Percentiles rank a stretch among this genome's conserved stretches.
Evolutionary conservation across 1,140 invertebrate species (phyloP).

Genomic region (Scylla paramamosain): DNA sequence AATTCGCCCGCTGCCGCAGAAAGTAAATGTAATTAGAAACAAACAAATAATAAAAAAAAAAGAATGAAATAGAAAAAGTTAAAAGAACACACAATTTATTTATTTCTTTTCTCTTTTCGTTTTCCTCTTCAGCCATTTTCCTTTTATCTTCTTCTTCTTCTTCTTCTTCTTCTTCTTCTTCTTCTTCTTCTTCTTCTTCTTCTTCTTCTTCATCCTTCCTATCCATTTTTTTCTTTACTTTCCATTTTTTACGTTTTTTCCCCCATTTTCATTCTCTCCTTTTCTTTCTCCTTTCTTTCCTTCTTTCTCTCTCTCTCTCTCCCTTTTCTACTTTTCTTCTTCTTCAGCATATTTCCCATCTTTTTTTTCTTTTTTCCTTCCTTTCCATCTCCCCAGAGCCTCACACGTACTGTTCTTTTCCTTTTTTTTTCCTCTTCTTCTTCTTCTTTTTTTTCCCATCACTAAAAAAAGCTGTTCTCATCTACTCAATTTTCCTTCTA

Average conservation of each 20-base stretch:
- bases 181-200: background rate
- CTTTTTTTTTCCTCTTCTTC: too few species aligned
- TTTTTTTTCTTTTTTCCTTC: background rate
- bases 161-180: background rate
- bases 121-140: background rate
- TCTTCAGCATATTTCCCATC: background rate
- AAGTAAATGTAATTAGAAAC: too few species aligned
- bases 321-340: background rate
- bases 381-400: background rate
- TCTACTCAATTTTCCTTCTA: too few species aligned
- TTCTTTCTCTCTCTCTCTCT: background rate
- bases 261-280: background rate
- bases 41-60: too few species aligned
- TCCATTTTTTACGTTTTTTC: background rate
- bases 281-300: background rate
- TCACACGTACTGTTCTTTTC: too few species aligned
- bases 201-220: background rate
- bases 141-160: background rate
- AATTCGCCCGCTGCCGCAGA: too few species aligned
- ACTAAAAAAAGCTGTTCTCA: too few species aligned
- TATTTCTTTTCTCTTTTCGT: too few species aligned
- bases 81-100: too few species aligned
- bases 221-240: background rate
- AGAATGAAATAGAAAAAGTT: too few species aligned
- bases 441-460: too few species aligned